Base-by-base conservation (phyloP, 92 coral and sea anemone genomes). In the Hydrozoanthus gracilis region DNA sequence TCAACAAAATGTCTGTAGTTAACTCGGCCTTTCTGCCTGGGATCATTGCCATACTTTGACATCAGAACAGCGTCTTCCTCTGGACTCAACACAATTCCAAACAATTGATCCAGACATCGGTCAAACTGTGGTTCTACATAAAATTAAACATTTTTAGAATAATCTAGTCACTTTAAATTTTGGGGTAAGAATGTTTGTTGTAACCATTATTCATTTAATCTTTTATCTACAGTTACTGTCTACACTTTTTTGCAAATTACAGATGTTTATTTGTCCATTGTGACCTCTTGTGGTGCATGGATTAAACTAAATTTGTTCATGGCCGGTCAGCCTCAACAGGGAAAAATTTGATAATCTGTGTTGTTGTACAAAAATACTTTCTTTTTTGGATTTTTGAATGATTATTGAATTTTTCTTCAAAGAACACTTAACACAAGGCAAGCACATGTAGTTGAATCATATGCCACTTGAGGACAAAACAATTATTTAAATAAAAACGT, bases 21-120 rank as follows among this genome's bases (percentile, higher is more conserved):
- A 61, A 96, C 98, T 98, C 91, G 92, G 51, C 96, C 98, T 79
- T 86, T 89, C 76, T 94, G 98, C 71, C 93, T 94, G n/a, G 99
- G 94, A 67, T 96, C 98, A 74, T 90, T 93, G 76, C 99, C 96
- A 89, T 96, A 96, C 83, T 95, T 96, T 35, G 92, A 87, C 88
- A 96, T 90, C 88, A 96, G 78, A 12, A 90, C 85, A 11, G 88
- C 68, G 58, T 95, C 95, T 82, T 96, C 96, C 9, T 87, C 93
- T 9, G 94, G 92, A 58, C 89, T 93, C 51, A 96, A 82, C 56
- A 93, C 96, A 90, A 96, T 94, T 44, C 95, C 94, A 89, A 96
- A 96, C 80, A 96, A 79, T 89, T 96, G 99, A 84, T 96, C 99
- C 80, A 96, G 86, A 71, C 99, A 96, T n/a, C 99, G 89, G 66